Conservation (phyloP, 1,140 invertebrate species). For the Tetraneura akinire region DNA sequence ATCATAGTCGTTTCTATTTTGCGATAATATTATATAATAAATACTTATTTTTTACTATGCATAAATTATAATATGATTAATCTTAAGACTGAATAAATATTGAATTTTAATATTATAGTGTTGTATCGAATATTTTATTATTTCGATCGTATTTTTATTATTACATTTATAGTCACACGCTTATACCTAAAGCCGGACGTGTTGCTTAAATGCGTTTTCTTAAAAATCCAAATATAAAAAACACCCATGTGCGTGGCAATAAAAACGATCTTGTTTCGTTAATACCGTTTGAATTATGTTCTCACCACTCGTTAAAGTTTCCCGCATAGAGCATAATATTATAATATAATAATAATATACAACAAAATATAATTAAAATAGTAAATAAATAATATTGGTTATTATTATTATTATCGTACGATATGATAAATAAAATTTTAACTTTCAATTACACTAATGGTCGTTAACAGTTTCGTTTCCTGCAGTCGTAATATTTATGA, state of each 20-base stretch:
- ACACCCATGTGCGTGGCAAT: constrained; percentile 8
- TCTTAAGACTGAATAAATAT: neutral
- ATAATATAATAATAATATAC: no score
- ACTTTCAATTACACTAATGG: constrained; percentile 37
- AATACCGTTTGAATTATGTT: constrained; percentile 35
- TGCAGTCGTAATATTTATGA: constrained; percentile 34
- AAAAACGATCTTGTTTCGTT: constrained; percentile 34
- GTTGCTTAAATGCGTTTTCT: neutral
- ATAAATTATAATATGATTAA: neutral
- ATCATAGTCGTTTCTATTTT: no score
- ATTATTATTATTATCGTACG: neutral
- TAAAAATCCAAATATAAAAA: neutral
- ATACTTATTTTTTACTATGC: neutral
- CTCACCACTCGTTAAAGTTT: constrained; percentile 28
- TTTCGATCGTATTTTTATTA: neutral
- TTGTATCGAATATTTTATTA: neutral
- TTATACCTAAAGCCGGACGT: neutral
- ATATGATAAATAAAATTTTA: constrained; percentile 9
- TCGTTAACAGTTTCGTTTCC: constrained; percentile 24
- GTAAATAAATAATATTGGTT: no score
- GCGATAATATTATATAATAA: neutral
- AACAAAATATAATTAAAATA: no score
- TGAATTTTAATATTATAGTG: neutral
- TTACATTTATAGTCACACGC: neutral
- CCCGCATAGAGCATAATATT: constrained; percentile 19